Conservation (phyloP, 2,797 vertebrate genomes). For the Mastacembelus armatus region DNA sequence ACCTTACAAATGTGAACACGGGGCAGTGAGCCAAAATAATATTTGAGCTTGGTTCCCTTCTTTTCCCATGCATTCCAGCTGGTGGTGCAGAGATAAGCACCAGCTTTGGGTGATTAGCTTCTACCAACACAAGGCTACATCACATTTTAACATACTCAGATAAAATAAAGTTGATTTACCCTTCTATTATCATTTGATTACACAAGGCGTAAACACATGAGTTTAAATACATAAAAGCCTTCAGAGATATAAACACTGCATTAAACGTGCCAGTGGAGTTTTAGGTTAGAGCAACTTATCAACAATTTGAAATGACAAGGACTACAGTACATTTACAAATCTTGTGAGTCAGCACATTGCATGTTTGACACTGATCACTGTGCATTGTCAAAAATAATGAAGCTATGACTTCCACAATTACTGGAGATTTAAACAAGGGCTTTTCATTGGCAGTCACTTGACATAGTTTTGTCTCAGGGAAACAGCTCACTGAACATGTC, state of each 20-base stretch:
- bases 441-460: conserved; percentile 22
- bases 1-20: conserved; percentile 51
- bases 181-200: conserved; percentile 39
- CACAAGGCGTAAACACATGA: conserved; percentile 27
- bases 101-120: conserved; percentile 60
- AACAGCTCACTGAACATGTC: conserved; percentile 34
- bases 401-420: conserved; percentile 28
- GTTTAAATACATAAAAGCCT: conserved; percentile 25
- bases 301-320: conserved; percentile 9
- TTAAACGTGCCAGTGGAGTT: no score
- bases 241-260: conserved; percentile 15
- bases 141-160: conserved; percentile 44
- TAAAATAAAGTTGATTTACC: conserved; percentile 46
- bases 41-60: conserved; percentile 53
- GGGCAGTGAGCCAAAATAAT: conserved; percentile 58
- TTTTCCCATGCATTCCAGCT: conserved; percentile 76
- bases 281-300: conserved; percentile 7
- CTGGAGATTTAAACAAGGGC: conserved; percentile 6
- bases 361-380: conserved; percentile 13
- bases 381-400: conserved; percentile 24
- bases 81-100: conserved; percentile 73
- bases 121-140: conserved; percentile 50
- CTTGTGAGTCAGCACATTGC: conserved; percentile 22
- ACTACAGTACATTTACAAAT: conserved; percentile 19
- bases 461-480: conserved; percentile 11